These are phyloP conservation scores for Phlogophora meticulosa DNA, from an alignment of 2,888 invertebrate genomes.

Conservation along the genomic window DNA sequence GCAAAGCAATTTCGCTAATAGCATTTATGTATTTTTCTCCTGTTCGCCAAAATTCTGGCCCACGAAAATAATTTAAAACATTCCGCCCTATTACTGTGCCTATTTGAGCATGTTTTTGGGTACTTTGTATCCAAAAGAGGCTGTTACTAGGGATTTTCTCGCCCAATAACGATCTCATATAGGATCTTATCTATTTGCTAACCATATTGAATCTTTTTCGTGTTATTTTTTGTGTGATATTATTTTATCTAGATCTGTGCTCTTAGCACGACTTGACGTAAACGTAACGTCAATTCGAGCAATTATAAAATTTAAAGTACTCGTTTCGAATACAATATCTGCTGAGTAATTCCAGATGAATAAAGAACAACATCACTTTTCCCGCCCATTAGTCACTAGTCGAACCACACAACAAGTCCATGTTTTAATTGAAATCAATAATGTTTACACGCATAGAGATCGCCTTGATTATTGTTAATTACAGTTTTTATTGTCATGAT, in stretches of 20 bases:
- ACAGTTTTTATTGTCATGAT: not conserved
- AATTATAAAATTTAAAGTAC: too few species aligned
- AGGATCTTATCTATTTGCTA: constrained; percentile 27
- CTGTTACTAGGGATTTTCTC: constrained; percentile 43
- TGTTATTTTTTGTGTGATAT: constrained; percentile 1
- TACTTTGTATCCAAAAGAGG: constrained; percentile 31
- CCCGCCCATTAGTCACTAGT: too few species aligned
- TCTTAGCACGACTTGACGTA: too few species aligned
- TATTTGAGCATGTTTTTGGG: constrained; percentile 36
- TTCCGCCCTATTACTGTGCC: constrained; percentile 21
- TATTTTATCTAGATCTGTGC: not conserved
- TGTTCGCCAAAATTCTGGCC: constrained; percentile 19
- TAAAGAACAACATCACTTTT: too few species aligned
- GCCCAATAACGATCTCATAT: constrained; percentile 35
- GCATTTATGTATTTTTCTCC: constrained; percentile 36
- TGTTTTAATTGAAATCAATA: not conserved
- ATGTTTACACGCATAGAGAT: not conserved
- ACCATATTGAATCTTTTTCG: constrained; percentile 24
- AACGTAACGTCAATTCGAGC: too few species aligned
- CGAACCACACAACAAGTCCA: too few species aligned
- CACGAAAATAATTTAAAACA: constrained; percentile 48
- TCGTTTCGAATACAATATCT: too few species aligned
- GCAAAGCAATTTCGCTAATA: constrained; percentile 39
- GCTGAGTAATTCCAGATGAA: too few species aligned
- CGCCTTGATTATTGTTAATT: not conserved